Evolutionary conservation across 2,797 vertebrate species (phyloP).

Genomic region (Taenioides sp.): DNA sequence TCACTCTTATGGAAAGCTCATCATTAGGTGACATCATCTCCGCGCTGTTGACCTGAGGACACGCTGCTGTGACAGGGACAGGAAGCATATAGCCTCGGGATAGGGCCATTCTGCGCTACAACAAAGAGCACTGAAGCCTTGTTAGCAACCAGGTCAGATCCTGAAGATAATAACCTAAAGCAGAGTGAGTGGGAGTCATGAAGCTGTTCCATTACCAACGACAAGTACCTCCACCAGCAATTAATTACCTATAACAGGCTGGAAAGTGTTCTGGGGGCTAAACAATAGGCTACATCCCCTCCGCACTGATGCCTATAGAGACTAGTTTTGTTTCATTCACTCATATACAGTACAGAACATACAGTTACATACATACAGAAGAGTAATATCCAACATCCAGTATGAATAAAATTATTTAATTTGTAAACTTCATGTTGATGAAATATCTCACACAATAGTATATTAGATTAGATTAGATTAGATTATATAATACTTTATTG

Average conservation of each 20-base stretch:
- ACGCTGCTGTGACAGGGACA: conserved; percentile 25
- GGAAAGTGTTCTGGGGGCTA: conserved; percentile 37
- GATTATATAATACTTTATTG: too few relatives aligned
- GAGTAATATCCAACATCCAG: too few relatives aligned
- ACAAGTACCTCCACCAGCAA: conserved; percentile 65
- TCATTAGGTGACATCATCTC: conserved; percentile 17
- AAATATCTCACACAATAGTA: too few relatives aligned
- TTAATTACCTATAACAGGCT: conserved; percentile 67
- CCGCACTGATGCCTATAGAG: conserved; percentile 41
- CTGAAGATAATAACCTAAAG: conserved; percentile 59
- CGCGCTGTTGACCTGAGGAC: conserved; percentile 28
- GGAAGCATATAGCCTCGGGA: conserved; percentile 37
- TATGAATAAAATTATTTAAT: too few relatives aligned
- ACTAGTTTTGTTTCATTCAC: too few relatives aligned
- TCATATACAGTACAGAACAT: not conserved
- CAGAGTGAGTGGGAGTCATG: conserved; percentile 54
- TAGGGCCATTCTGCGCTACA: conserved; percentile 3
- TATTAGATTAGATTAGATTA: too few relatives aligned
- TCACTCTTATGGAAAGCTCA: conserved; percentile 3
- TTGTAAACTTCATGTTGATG: too few relatives aligned
- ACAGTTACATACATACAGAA: not conserved
- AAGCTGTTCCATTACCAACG: conserved; percentile 69
- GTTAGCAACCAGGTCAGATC: conserved; percentile 65
- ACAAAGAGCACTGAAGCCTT: conserved; percentile 35
- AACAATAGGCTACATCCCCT: conserved; percentile 34